A percentile compares a stretch with the other conserved stretches of the same genome.
phyloP scores from a whole-genome alignment of 2,888 invertebrate species.

The Trisateles emortualis region DNA sequence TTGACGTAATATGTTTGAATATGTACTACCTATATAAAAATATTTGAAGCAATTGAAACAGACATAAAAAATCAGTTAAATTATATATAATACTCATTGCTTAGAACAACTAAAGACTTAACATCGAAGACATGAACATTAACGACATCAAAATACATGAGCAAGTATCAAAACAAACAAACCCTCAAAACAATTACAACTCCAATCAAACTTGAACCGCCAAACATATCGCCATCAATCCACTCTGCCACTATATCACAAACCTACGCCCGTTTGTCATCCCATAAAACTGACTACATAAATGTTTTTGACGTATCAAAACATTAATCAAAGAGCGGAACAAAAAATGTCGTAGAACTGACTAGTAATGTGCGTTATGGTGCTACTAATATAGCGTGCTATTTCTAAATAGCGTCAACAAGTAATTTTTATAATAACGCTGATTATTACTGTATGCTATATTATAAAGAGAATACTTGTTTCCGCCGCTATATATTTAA shows the following conservation, averaged over 20 bases:
- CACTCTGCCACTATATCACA: slow-evolving; percentile 38
- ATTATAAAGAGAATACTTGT: too few relatives aligned
- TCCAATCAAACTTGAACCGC: slow-evolving; percentile 32
- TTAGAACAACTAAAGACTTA: too few relatives aligned
- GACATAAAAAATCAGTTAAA: too few relatives aligned
- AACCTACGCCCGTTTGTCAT: slow-evolving; percentile 48
- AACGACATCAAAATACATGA: neutral
- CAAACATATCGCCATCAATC: slow-evolving; percentile 41
- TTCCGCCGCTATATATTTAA: too few relatives aligned
- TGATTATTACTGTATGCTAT: too few relatives aligned
- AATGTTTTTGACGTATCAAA: slow-evolving; percentile 53
- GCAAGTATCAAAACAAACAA: neutral
- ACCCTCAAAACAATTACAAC: slow-evolving; percentile 13
- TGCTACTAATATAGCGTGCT: neutral
- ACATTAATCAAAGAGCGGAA: slow-evolving; percentile 56
- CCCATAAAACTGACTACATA: slow-evolving; percentile 53
- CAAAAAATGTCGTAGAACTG: slow-evolving; percentile 34
- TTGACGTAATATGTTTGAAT: too few relatives aligned
- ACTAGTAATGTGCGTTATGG: neutral
- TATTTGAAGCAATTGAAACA: too few relatives aligned
- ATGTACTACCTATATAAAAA: too few relatives aligned
- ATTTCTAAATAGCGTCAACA: neutral
- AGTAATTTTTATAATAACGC: too few relatives aligned
- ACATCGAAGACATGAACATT: too few relatives aligned
- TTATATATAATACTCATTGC: too few relatives aligned